Evolutionary conservation across 2,797 vertebrate genomes (phyloP).

Genomic region (Xenentodon cancila): DNA sequence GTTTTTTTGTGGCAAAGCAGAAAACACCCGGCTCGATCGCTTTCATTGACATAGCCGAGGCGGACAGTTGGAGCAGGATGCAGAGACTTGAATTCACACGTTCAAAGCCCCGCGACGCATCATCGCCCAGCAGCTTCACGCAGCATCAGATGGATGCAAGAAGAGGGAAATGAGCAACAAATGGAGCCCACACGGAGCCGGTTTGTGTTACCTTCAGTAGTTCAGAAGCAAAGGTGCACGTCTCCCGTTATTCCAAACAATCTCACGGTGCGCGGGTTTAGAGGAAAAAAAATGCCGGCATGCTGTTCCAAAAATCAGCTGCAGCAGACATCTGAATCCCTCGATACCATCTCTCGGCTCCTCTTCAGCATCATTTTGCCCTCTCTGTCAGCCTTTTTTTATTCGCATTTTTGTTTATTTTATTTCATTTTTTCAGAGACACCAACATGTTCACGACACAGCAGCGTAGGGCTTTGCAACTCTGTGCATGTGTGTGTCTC

Average conservation of each 20-base stretch:
- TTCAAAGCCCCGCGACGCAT: constrained; percentile 58
- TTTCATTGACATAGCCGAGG: constrained; percentile 41
- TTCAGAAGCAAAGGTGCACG: constrained; percentile 33
- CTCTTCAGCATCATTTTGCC: constrained; percentile 20
- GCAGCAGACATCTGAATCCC: constrained; percentile 40
- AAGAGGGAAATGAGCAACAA: constrained; percentile 13
- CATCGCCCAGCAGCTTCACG: constrained; percentile 59
- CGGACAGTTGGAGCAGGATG: constrained; percentile 13
- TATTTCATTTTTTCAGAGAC: constrained; percentile 28
- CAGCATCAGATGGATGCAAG: constrained; percentile 59
- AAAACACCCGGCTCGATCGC: neutral
- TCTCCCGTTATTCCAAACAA: constrained; percentile 35
- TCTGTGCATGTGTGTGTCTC: constrained; percentile 31
- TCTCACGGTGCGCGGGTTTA: constrained; percentile 45
- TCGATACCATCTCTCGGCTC: constrained; percentile 21
- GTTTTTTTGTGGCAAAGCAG: constrained; percentile 36
- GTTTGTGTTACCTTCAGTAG: constrained; percentile 54
- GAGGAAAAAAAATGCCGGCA: constrained; percentile 57
- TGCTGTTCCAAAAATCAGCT: constrained; percentile 52
- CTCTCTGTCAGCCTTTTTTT: constrained; percentile 1
- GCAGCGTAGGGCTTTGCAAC: constrained; percentile 60
- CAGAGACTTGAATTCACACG: constrained; percentile 51
- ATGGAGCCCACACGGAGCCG: constrained; percentile 26
- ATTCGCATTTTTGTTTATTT: neutral
- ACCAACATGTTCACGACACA: constrained; percentile 70